Base-by-base conservation (phyloP, 2,797 vertebrate species). In the Cheirogaleus major region DNA sequence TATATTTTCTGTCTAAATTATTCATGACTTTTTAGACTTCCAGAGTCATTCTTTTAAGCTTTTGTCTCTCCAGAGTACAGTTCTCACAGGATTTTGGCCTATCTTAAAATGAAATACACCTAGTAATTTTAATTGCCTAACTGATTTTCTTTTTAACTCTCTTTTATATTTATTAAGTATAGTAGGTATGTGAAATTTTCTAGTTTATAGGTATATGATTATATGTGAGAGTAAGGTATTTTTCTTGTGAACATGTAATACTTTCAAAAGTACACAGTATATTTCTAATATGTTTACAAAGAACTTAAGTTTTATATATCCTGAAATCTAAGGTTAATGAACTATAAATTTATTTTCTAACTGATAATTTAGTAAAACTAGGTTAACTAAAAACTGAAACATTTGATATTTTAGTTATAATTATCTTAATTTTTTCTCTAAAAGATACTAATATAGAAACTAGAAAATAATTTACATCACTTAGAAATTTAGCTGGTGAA, bases 81-180 rank as follows among this genome's bases (percentile, higher is more conserved):
- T 95, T 95, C 18, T 73, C 23, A 59, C 38, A 70, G 80, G 41
- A 92, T 52, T 95, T 95, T 86, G 41, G 38, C 43, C 41, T 92
- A 13, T 84, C 48, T 88, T 82, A 81, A 96, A 95, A 63, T 93
- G 57, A 97, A 89, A 79, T 90, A 76, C 3, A 78, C 20, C 6
- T 61, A 92, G 65, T 91, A 79, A 72, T 83, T 90, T 85, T 91
- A 59, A 80, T 80, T 84, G 15, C n/a, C 35, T 69, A 5, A 73
- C 4, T 63, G 18, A 84, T 87, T 89, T 76, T 32, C 91, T 82
- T 76, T 94, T 86, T 92, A 73, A 15, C 22, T 91, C 41, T 50
- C 17, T 96, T 83, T 30, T 92, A 12, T 91, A 61, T 91, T 95
- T 95, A 55, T 82, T 92, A 97, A 91, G 25, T 95, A 25, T 55